Evolutionary conservation across 1,140 invertebrate species (phyloP).

Genomic region (Danaus melanippus): DNA sequence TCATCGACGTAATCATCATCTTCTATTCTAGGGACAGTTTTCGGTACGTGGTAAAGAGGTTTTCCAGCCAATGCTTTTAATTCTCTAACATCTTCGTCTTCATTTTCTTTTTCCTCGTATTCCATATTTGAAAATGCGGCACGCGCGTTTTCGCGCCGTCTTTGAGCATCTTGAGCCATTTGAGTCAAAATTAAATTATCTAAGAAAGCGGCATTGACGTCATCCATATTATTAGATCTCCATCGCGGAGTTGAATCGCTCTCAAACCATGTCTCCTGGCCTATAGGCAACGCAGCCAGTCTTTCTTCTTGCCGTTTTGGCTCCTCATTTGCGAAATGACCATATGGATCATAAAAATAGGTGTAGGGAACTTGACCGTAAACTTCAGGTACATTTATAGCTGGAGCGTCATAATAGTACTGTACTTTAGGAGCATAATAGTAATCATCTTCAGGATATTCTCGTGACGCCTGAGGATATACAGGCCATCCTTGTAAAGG

Average conservation of each 20-base stretch:
- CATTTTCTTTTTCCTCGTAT: slow-evolving; percentile 66
- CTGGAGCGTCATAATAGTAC: slow-evolving; percentile 55
- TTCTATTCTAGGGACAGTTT: slow-evolving; percentile 53
- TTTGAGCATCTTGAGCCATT: slow-evolving; percentile 74
- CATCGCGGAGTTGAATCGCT: slow-evolving; percentile 61
- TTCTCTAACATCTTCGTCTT: slow-evolving; percentile 76
- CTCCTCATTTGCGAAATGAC: slow-evolving; percentile 73
- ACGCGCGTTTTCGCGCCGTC: slow-evolving; percentile 56
- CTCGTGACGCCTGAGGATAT: slow-evolving; percentile 55
- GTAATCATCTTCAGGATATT: slow-evolving; percentile 59
- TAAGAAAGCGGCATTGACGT: slow-evolving; percentile 75
- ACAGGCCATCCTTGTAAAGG: slow-evolving; percentile 68
- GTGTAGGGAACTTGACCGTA: slow-evolving; percentile 67
- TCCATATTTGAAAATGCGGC: slow-evolving; percentile 53
- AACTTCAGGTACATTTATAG: slow-evolving; percentile 46
- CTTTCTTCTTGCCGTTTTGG: slow-evolving; percentile 70
- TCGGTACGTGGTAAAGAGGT: slow-evolving; percentile 63
- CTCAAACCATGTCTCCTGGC: slow-evolving; percentile 76
- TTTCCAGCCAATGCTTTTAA: slow-evolving; percentile 73
- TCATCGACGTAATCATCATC: slow-evolving; percentile 62
- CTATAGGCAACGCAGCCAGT: slow-evolving; percentile 72
- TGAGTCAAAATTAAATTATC: slow-evolving; percentile 76
- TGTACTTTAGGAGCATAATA: slow-evolving; percentile 59
- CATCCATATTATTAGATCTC: slow-evolving; percentile 65
- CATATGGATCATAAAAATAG: slow-evolving; percentile 71